phyloP scores from a whole-genome alignment of 2,888 invertebrate species.

The Coelogynopora nodosa region DNA sequence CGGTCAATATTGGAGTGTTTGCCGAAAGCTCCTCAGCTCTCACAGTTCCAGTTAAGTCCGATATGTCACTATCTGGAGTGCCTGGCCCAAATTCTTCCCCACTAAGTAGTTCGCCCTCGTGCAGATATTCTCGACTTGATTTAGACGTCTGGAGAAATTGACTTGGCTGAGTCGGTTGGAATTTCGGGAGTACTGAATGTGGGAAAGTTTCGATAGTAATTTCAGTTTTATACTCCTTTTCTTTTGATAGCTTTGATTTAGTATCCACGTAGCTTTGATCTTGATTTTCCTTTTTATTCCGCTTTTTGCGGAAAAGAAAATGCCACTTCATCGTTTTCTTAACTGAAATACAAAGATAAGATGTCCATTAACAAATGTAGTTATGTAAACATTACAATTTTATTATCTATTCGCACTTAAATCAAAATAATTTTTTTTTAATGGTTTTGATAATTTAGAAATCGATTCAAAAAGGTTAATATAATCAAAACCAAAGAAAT shows the following conservation, averaged over 20 bases:
- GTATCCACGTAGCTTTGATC: neutral
- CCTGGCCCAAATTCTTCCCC: neutral
- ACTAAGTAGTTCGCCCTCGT: constrained; percentile 6
- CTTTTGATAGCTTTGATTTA: neutral
- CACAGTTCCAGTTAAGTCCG: neutral
- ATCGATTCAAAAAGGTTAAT: too few species aligned
- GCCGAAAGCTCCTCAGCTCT: neutral
- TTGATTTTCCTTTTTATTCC: neutral
- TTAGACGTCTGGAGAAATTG: neutral
- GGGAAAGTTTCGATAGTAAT: neutral
- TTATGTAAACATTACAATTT: too few species aligned
- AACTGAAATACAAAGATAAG: too few species aligned
- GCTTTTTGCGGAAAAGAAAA: constrained; percentile 13
- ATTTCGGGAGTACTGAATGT: neutral
- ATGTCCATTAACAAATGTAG: too few species aligned
- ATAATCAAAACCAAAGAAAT: too few species aligned
- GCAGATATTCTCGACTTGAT: neutral
- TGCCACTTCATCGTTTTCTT: neutral
- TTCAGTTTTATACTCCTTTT: neutral
- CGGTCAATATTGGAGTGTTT: neutral
- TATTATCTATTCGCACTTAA: too few species aligned
- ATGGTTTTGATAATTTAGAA: too few species aligned
- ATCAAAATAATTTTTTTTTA: too few species aligned
- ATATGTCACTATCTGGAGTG: neutral
- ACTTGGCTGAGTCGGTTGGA: neutral